phyloP scores from a whole-genome alignment of 2,113 vertebrate species.

The Malurus cyaneus region DNA sequence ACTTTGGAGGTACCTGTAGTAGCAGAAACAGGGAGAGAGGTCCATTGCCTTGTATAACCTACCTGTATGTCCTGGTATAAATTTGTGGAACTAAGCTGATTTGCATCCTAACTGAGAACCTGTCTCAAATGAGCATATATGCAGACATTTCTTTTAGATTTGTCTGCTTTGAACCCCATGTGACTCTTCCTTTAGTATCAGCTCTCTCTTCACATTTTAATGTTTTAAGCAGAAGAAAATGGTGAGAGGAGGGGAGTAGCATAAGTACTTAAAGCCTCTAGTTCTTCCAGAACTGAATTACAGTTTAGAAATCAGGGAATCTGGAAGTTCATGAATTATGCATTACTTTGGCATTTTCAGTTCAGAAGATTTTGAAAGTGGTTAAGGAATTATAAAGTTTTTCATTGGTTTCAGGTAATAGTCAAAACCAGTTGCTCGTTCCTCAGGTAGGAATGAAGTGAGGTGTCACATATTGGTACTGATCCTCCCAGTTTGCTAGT shows the following conservation, averaged over 20 bases:
- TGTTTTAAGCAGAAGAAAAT: background rate
- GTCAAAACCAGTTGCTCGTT: background rate
- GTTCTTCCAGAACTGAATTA: background rate
- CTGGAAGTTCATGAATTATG: background rate
- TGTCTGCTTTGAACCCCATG: background rate
- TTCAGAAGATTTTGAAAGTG: background rate
- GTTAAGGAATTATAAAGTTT: background rate
- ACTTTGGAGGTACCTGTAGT: background rate
- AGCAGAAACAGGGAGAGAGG: background rate
- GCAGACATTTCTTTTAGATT: background rate
- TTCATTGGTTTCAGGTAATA: background rate
- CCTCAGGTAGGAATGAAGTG: background rate
- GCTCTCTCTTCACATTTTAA: background rate
- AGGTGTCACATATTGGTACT: background rate
- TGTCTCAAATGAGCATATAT: background rate
- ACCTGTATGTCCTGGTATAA: background rate
- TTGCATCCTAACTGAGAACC: background rate
- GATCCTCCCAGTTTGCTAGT: background rate
- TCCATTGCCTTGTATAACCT: background rate
- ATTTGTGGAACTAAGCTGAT: background rate
- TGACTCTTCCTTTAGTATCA: background rate
- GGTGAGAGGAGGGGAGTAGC: background rate
- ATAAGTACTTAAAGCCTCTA: background rate
- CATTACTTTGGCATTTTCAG: background rate
- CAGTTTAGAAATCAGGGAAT: background rate